Evolutionary conservation across 2,888 invertebrate genomes (phyloP).

Genomic region (Melinaea marsaeus): DNA sequence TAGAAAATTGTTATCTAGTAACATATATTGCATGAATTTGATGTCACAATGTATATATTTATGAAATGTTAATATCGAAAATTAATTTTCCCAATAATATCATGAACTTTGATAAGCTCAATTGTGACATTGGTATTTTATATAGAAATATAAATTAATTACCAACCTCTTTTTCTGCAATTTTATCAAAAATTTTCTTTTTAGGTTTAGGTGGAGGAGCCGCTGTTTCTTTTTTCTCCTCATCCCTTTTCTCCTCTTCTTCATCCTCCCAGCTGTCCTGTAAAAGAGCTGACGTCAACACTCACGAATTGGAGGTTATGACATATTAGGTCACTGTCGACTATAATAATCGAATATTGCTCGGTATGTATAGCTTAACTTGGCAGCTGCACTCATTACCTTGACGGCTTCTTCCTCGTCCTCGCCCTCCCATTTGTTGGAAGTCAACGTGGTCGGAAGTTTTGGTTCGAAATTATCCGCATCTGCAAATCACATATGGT

Average conservation of each 20-base stretch:
- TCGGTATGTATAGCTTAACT: constrained; percentile 34
- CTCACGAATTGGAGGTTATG: constrained; percentile 67
- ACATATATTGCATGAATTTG: too few relatives aligned
- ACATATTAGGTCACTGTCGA: background rate
- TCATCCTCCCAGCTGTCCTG: constrained; percentile 98
- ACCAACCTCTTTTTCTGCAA: constrained; percentile 91
- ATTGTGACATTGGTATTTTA: constrained; percentile 17
- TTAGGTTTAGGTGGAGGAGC: constrained; percentile 82
- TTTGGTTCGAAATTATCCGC: constrained; percentile 84
- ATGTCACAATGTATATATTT: too few relatives aligned
- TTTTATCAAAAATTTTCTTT: constrained; percentile 86
- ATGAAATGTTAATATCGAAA: background rate
- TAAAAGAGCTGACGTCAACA: constrained; percentile 65
- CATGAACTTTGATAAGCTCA: background rate
- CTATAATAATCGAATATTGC: background rate
- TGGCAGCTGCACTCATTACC: constrained; percentile 75
- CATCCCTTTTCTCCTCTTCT: constrained; percentile 88
- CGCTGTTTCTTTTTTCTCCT: constrained; percentile 81
- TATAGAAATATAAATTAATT: background rate
- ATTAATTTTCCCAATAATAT: background rate
- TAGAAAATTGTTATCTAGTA: too few relatives aligned
- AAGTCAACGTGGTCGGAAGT: constrained; percentile 78
- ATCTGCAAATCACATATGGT: constrained; percentile 72
- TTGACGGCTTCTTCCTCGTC: constrained; percentile 92
- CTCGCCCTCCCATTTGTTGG: constrained; percentile 92